phyloP scores from a whole-genome alignment of 1,140 invertebrate species.

The Tigriopus japonicus region DNA sequence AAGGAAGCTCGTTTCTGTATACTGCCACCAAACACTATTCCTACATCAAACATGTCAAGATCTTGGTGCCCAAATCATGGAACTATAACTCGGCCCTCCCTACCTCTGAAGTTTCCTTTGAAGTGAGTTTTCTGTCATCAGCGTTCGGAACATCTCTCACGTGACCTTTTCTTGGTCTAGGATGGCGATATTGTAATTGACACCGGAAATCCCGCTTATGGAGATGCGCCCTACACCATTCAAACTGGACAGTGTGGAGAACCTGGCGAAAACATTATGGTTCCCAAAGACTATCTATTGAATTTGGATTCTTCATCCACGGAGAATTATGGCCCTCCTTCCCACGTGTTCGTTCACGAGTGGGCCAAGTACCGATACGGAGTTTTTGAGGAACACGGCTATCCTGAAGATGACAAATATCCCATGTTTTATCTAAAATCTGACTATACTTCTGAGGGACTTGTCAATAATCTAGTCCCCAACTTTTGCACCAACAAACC shows the following conservation, averaged over 20 bases:
- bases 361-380: constrained; percentile 27
- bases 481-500: constrained; percentile 17
- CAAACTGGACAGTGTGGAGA: constrained; percentile 24
- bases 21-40: constrained; percentile 21
- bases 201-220: constrained; percentile 16
- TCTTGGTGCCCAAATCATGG: constrained; percentile 25
- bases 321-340: constrained; percentile 17
- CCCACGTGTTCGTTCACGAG: constrained; percentile 24
- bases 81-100: background rate
- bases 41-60: constrained; percentile 25
- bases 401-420: constrained; percentile 18
- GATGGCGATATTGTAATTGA: constrained; percentile 17
- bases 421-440: constrained; percentile 18
- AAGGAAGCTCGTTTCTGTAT: constrained; percentile 19
- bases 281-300: constrained; percentile 21
- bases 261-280: constrained; percentile 22
- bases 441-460: constrained; percentile 10
- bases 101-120: too few relatives aligned
- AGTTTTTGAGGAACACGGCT: constrained; percentile 26
- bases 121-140: too few relatives aligned
- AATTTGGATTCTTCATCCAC: constrained; percentile 15
- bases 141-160: too few relatives aligned
- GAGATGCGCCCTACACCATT: constrained; percentile 20
- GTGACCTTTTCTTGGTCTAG: background rate
- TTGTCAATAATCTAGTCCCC: constrained; percentile 3